Percentiles rank a stretch among this genome's conserved stretches.
phyloP scores from a whole-genome alignment of 2,113 vertebrate species.

The Amazona guildingii region DNA sequence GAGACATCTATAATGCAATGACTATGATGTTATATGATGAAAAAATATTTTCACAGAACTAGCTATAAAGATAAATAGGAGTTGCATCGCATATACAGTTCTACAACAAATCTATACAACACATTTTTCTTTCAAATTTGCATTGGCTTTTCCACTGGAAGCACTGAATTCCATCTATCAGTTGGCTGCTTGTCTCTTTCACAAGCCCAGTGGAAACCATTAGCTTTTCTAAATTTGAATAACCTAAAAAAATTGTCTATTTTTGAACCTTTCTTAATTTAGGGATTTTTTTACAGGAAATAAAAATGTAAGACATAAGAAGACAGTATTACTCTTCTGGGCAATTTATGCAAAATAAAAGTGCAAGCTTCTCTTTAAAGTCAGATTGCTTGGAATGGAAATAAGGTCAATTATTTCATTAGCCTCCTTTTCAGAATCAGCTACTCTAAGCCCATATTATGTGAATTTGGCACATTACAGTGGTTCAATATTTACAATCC shows the following conservation, averaged over 20 bases:
- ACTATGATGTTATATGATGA: not conserved
- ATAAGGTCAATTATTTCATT: slow-evolving; percentile 55
- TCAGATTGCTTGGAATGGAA: slow-evolving; percentile 5
- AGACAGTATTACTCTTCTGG: not conserved
- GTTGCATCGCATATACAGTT: fast-evolving
- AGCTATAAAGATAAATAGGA: not conserved
- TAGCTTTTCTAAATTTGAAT: not conserved
- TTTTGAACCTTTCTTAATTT: not conserved
- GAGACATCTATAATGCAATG: not conserved
- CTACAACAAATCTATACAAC: not conserved
- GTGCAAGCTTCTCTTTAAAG: not conserved
- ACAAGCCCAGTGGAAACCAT: not conserved
- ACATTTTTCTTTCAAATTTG: not conserved
- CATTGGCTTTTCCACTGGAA: not conserved
- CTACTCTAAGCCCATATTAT: not conserved
- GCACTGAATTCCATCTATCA: not conserved
- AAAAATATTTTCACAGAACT: not conserved
- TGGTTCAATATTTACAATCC: slow-evolving; percentile 46
- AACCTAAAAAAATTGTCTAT: not conserved
- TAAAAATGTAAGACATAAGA: not conserved
- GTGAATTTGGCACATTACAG: not conserved
- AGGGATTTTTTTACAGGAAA: not conserved
- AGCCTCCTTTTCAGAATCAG: slow-evolving; percentile 36
- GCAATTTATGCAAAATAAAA: not conserved
- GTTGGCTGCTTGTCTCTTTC: not conserved